Base-by-base conservation (phyloP, 2,888 invertebrate genomes). In the Cecidostiba fungosa region DNA sequence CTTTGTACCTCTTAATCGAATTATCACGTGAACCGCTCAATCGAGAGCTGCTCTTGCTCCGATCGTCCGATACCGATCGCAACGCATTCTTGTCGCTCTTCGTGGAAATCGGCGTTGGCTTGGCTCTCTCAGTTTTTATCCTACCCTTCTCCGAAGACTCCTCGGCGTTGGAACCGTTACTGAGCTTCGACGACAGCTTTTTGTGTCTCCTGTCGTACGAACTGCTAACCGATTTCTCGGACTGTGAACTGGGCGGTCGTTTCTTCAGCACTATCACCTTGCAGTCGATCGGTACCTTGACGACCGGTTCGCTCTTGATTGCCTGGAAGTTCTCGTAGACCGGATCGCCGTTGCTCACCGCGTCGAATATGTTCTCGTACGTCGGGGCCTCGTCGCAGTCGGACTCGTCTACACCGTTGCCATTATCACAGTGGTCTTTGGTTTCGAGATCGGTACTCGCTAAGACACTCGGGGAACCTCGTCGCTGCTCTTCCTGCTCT, bases 361-460 rank as follows among this genome's bases (percentile, higher is more conserved):
- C 86, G 5, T 89, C 88, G 69, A 91, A 91, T 1, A 91, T 87
- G 80, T 91, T 91, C 1, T 87, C 91, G 83, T 91, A 91, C 3
- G 82, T 81, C 3, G 86, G 82, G 26, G 69, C 50, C 29, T 78
- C 74, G 43, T 73, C 80, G 47, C 74, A 78, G 47, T 29, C 70
- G 70, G 73, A 26, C 59, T 85, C 62, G 39, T 73, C 73, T 14
- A 14, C 29, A 79, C 62, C 84, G 29, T 77, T 77, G 69, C 36
- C 72, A 70, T 84, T 88, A 89, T 89, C 89, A 89, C 88, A 89
- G 85, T 70, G 79, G 80, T 89, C 89, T 88, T 89, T 89, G 88
- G 89, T 77, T 87, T 88, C 80, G 74, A 36, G 36, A 50, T 76
- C 76, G 50, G 43, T 26, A 73, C 73, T 19, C 10, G 19, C 59